Percentiles rank a stretch among this genome's conserved stretches.
Evolutionary conservation across 2,888 invertebrate genomes (phyloP).

Genomic region (Phlogophora meticulosa): DNA sequence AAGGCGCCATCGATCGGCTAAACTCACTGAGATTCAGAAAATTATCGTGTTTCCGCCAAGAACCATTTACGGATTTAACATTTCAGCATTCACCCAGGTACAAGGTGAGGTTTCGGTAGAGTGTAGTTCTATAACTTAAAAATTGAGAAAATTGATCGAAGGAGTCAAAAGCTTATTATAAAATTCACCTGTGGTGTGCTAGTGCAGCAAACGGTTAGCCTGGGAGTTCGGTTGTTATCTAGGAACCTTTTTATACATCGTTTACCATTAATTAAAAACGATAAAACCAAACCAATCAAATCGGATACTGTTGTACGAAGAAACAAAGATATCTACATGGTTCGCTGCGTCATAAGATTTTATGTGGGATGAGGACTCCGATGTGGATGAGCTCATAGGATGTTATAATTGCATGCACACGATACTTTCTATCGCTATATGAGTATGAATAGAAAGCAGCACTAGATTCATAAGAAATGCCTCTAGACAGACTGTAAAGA

Average conservation of each 20-base stretch:
- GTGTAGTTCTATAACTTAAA: not conserved
- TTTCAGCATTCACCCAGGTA: not conserved
- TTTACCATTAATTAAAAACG: too few relatives aligned
- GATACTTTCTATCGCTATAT: slow-evolving; percentile 48
- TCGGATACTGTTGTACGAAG: slow-evolving; percentile 20
- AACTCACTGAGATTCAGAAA: not conserved
- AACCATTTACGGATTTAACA: not conserved
- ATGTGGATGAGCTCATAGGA: slow-evolving; percentile 51
- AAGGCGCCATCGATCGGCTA: not conserved
- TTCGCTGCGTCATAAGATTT: slow-evolving; percentile 34
- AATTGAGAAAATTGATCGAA: not conserved
- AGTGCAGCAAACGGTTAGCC: not conserved
- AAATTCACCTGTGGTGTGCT: not conserved
- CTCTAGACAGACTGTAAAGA: slow-evolving; percentile 30
- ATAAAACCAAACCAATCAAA: slow-evolving; percentile 28
- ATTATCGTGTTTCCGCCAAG: not conserved
- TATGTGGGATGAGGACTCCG: slow-evolving; percentile 31
- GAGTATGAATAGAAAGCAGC: slow-evolving; percentile 45
- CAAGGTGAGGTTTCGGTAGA: not conserved
- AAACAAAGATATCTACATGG: slow-evolving; percentile 24
- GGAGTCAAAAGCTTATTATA: not conserved
- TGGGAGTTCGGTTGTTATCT: not conserved
- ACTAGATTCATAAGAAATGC: slow-evolving; percentile 24
- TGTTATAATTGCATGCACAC: slow-evolving; percentile 46
- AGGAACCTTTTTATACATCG: not conserved